phyloP scores from a whole-genome alignment of 2,113 vertebrate species.

The Neopipo cinnamomea region DNA sequence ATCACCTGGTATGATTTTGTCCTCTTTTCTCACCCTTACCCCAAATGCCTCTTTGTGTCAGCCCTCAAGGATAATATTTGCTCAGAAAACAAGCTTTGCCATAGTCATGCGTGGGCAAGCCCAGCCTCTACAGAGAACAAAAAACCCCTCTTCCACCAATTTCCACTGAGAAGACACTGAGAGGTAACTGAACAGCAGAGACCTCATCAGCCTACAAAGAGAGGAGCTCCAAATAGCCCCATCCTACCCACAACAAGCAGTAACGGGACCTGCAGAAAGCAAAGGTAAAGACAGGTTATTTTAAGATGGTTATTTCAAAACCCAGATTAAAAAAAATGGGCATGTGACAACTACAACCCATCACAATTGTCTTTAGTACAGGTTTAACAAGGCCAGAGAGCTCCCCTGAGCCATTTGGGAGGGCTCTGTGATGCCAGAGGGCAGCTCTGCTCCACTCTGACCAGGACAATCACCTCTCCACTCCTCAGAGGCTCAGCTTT shows the following conservation, averaged over 20 bases:
- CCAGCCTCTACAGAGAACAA: background rate
- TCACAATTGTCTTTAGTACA: background rate
- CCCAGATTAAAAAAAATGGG: background rate
- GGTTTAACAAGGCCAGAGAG: background rate
- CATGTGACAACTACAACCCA: background rate
- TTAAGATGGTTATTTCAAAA: background rate
- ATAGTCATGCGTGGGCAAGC: background rate
- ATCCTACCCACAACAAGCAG: background rate
- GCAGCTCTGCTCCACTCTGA: background rate
- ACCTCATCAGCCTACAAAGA: background rate
- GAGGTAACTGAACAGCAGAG: background rate
- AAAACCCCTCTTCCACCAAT: background rate
- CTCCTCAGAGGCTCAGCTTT: background rate
- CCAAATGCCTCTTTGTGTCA: background rate
- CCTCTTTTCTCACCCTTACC: background rate
- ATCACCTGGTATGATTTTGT: background rate
- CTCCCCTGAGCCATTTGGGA: background rate
- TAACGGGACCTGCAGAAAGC: background rate
- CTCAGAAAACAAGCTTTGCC: background rate
- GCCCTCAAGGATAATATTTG: constrained; percentile 6
- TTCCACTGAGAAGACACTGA: background rate
- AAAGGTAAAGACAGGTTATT: background rate
- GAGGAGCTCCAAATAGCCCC: background rate
- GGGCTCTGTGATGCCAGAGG: background rate
- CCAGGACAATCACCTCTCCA: background rate